Evolutionary conservation across 2,113 vertebrate genomes (phyloP).

Genomic region (Sorex araneus): DNA sequence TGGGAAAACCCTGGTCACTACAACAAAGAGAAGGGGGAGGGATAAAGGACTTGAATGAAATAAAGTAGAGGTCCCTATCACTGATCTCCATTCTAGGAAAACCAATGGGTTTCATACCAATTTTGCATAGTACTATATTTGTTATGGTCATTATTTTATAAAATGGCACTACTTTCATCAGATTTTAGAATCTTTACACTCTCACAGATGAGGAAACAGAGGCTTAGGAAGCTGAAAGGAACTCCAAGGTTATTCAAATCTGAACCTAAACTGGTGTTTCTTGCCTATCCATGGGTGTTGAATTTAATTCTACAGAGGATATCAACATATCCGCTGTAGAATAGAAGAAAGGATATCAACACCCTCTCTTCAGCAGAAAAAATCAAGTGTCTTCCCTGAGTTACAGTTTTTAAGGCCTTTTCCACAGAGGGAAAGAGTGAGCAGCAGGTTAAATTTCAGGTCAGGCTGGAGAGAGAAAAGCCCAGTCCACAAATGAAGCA

Average conservation of each 20-base stretch:
- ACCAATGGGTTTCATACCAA: not conserved
- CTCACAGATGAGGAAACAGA: constrained; percentile 51
- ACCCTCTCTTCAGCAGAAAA: constrained; percentile 39
- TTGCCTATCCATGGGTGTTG: constrained; percentile 1
- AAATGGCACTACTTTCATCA: not conserved
- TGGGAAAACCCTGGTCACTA: no score
- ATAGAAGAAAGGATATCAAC: no score
- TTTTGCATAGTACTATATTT: not conserved
- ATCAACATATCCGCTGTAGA: no score
- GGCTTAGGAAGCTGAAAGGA: not conserved
- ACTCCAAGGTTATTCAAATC: constrained; percentile 30
- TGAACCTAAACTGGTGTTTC: constrained; percentile 6
- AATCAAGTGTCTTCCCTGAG: not conserved
- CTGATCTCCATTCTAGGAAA: not conserved
- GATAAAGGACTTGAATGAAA: no score
- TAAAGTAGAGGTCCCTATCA: no score
- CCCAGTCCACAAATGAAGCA: constrained; percentile 47
- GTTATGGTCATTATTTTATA: constrained; percentile 32
- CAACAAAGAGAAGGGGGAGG: no score
- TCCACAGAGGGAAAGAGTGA: not conserved
- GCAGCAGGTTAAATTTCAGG: constrained; percentile 32
- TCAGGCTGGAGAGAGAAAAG: not conserved
- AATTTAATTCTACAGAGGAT: constrained; percentile 37
- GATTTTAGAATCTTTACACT: constrained; percentile 11
- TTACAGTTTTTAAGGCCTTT: constrained; percentile 21